Base-by-base conservation (phyloP, 1,140 invertebrate genomes). In the Idris sp. region DNA sequence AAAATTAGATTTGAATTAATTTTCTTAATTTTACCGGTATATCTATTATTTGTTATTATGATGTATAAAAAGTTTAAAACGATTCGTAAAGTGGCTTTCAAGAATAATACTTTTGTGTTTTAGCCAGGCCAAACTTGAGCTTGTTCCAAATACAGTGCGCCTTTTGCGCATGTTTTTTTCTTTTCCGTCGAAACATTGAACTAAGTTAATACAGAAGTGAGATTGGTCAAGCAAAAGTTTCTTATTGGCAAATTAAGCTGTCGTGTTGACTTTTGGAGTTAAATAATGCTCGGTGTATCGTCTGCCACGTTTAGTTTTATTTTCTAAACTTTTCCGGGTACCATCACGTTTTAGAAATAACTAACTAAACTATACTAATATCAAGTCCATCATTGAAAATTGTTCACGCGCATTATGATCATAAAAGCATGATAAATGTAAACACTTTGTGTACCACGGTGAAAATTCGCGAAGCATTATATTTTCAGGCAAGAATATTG, bases 141-240 rank as follows among this genome's bases (percentile, higher is more conserved):
- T 49, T 11, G 68, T 48, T 72, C 58, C 68, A 62, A 62, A 33
- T 49, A 53, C 49, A 11, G 16, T 5, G 36, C 49, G 10, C 19
- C 48, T 58, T 64, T 64, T 49, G 16, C 51, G 51, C 18, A 58
- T 43, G 41, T 56, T 61, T 56, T 38, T 38, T 11, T 72, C 62
- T 61, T 61, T 61, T n/a, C 3, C 36, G 6, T 16, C 6, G n/a
- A 5, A 72, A 72, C 40, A 56, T 62, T n/a, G 36, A n/a, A 7
- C 22, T 35, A 56, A 71, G 48, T 71, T 54, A 30, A n/a, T 10
- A 7, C 41, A 31, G 35, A 71, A 35, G 68, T 41, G 30, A 72
- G 68, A 72, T 62, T 62, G 68, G 58, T 41, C 48, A 56, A 48
- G 49, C 33, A 53, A 56, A 68, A 54, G 53, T 74, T 74, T 68